Evolutionary conservation across 2,113 vertebrate species (phyloP).

Genomic region (Oenanthe oenanthe): DNA sequence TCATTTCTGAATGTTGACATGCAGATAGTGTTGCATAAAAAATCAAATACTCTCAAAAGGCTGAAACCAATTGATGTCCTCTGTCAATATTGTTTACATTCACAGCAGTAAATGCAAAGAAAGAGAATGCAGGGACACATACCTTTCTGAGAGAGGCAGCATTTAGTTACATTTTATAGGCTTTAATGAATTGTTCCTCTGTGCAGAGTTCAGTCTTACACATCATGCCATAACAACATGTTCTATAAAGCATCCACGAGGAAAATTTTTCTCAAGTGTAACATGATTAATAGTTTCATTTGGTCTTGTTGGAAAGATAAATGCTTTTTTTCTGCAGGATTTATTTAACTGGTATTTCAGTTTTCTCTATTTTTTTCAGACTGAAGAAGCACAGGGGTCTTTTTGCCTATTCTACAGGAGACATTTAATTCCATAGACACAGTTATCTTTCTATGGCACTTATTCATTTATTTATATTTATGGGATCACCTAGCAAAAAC

Average conservation of each 20-base stretch:
- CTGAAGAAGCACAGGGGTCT: not conserved
- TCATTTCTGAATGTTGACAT: not conserved
- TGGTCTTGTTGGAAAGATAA: not conserved
- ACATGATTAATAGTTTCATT: not conserved
- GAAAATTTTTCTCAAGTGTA: not conserved
- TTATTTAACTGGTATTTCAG: not conserved
- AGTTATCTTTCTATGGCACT: not conserved
- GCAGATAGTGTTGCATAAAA: not conserved
- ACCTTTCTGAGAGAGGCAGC: not conserved
- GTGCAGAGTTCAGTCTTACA: not conserved
- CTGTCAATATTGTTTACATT: not conserved
- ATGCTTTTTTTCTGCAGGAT: not conserved
- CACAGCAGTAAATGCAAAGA: not conserved
- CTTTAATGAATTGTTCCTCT: not conserved
- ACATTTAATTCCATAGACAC: not conserved
- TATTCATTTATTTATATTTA: not conserved
- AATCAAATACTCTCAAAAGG: not conserved
- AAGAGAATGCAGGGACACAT: not conserved
- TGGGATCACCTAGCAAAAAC: not conserved
- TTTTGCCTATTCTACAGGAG: not conserved
- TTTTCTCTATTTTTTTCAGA: not conserved
- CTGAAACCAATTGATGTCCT: not conserved
- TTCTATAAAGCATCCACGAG: not conserved
- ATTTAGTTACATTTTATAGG: not conserved
- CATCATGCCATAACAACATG: not conserved